Base-by-base conservation (phyloP, 1,140 invertebrate species). In the Pygmarrhopalites habei region DNA sequence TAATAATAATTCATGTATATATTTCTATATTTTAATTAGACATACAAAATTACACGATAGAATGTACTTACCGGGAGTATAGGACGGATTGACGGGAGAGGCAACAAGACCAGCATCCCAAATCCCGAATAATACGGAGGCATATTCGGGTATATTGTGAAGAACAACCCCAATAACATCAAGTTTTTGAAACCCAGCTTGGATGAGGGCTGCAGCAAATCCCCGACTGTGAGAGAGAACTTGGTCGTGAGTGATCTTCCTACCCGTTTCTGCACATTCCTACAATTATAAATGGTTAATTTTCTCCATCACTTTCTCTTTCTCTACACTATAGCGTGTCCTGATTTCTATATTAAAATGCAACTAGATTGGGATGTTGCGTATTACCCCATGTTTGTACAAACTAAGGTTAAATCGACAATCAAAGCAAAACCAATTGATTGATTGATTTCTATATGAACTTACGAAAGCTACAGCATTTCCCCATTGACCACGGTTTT, bases 381-480 rank as follows among this genome's bases (percentile, higher is more conserved):
- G n/a, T n/a, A n/a, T n/a, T n/a, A n/a, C n/a, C n/a, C n/a, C n/a
- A n/a, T n/a, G n/a, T n/a, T n/a, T n/a, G n/a, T n/a, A n/a, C n/a
- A n/a, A n/a, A n/a, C n/a, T n/a, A n/a, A n/a, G n/a, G n/a, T n/a
- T n/a, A n/a, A n/a, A n/a, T n/a, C n/a, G n/a, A n/a, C n/a, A n/a
- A n/a, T n/a, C n/a, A n/a, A n/a, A n/a, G n/a, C n/a, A n/a, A n/a
- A n/a, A n/a, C n/a, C n/a, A n/a, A n/a, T n/a, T n/a, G n/a, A n/a
- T n/a, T n/a, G n/a, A n/a, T n/a, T 35, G 32, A 35, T 5, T 35
- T 7, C 32, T 35, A 47, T 47, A 47, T 23, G 5, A 5, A 47
- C 44, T 47, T 60, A 65, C 64, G 60, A 60, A 65, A 26, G 64
- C 64, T 29, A 58, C 44, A 10, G 52, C 28, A 56, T 65, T 29